Percentiles rank a stretch among this genome's conserved stretches.
Conservation (phyloP, 2,113 vertebrate species). For the Galeopterus variegatus region DNA sequence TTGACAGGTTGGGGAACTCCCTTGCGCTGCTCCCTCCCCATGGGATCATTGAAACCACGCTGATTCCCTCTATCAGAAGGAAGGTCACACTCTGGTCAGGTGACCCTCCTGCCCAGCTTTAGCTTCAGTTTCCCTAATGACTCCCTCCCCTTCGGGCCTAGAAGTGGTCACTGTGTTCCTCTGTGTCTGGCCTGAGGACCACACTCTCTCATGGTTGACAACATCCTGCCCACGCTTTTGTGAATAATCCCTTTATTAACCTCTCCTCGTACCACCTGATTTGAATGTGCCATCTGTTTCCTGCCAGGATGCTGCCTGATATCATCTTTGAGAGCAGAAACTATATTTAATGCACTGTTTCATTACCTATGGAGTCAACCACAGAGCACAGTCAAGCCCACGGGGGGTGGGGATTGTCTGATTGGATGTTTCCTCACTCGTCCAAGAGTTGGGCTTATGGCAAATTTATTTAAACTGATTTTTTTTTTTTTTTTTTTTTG, state of each 20-base stretch:
- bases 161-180: too few relatives aligned
- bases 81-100: neutral
- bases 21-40: too few relatives aligned
- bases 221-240: neutral
- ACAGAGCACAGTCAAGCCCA: neutral
- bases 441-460: neutral
- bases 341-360: constrained; percentile 1
- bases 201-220: neutral
- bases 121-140: neutral
- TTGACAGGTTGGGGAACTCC: neutral
- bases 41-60: neutral
- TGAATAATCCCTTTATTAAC: constrained; percentile 34
- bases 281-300: constrained; percentile 59
- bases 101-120: neutral
- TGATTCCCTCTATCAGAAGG: neutral
- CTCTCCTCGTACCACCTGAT: constrained; percentile 43
- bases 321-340: neutral
- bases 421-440: neutral
- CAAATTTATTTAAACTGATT: constrained; percentile 2
- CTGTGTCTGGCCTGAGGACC: neutral
- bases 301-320: constrained; percentile 1
- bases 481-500: neutral
- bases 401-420: neutral
- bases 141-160: neutral
- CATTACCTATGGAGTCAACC: neutral